phyloP scores from a whole-genome alignment of 2,797 vertebrate genomes.

The Coccyzus lansbergi region DNA sequence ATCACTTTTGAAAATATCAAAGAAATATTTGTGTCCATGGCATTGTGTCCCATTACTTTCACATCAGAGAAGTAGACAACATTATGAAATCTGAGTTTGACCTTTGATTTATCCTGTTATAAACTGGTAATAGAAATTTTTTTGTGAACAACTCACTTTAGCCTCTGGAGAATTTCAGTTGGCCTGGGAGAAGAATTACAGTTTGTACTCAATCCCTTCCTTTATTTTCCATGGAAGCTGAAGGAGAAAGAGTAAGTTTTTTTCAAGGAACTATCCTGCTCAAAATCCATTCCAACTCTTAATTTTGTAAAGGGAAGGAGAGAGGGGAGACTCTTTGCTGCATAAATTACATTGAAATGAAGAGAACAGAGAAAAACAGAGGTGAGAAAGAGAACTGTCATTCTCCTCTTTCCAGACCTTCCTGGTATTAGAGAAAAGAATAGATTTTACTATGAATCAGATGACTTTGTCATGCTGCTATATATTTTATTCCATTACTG shows the following conservation, averaged over 20 bases:
- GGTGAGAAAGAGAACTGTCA: not conserved
- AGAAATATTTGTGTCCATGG: accelerated
- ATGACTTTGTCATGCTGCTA: not conserved
- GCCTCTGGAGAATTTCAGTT: not conserved
- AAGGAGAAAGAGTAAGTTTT: not conserved
- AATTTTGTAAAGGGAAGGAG: not conserved
- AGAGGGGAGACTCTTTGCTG: not conserved
- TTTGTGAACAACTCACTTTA: not conserved
- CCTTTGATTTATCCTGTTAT: not conserved
- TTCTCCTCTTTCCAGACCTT: not conserved
- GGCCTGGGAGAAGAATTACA: not conserved
- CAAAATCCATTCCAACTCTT: not conserved
- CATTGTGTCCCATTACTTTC: not conserved
- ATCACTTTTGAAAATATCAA: not conserved
- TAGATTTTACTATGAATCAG: not conserved
- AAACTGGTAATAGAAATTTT: not conserved
- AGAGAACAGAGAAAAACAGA: not conserved
- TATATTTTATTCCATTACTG: conserved; percentile 6
- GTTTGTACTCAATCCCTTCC: not conserved
- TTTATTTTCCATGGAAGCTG: not conserved
- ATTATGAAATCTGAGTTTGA: not conserved
- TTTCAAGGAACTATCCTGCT: not conserved
- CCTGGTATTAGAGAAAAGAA: not conserved
- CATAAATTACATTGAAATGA: not conserved
- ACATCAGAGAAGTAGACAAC: not conserved